Percentiles rank a stretch among this genome's conserved stretches.
phyloP scores from a whole-genome alignment of 2,797 vertebrate species.

The Pangasius larnaudii region DNA sequence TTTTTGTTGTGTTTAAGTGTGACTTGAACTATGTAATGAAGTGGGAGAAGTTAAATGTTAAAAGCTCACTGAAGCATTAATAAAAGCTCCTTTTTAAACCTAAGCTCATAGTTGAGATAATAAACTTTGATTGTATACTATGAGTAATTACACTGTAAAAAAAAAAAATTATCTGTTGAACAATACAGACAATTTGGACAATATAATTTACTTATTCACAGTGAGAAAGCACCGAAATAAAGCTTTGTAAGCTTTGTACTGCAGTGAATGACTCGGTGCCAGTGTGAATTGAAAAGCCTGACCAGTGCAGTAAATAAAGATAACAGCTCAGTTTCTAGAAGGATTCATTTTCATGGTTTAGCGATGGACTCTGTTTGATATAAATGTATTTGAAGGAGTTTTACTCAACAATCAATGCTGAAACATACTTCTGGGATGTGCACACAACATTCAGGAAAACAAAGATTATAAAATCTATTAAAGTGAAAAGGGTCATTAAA shows the following conservation, averaged over 20 bases:
- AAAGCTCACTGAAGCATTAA: not conserved
- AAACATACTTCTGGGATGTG: not conserved
- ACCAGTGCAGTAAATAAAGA: slow-evolving; percentile 16
- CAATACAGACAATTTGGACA: not conserved
- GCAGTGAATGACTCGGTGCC: not conserved
- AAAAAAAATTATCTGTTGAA: not conserved
- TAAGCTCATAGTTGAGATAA: not conserved
- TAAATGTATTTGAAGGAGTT: slow-evolving; percentile 5
- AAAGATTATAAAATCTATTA: not conserved
- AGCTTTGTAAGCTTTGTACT: slow-evolving; percentile 1
- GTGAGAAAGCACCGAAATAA: not conserved
- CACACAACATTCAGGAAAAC: not conserved
- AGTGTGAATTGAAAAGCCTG: slow-evolving; percentile 11
- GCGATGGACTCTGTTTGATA: not conserved
- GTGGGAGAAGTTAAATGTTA: not conserved
- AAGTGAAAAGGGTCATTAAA: not conserved
- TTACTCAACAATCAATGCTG: not conserved
- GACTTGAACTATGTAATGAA: not conserved
- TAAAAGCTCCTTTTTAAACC: not conserved
- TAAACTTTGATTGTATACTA: not conserved
- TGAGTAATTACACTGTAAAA: not conserved
- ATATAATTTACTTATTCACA: not conserved
- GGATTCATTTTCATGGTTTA: not conserved
- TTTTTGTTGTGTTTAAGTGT: not conserved
- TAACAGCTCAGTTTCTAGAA: slow-evolving; percentile 7